Base-by-base conservation (phyloP, 2,888 invertebrate genomes). In the Boloria selene region DNA sequence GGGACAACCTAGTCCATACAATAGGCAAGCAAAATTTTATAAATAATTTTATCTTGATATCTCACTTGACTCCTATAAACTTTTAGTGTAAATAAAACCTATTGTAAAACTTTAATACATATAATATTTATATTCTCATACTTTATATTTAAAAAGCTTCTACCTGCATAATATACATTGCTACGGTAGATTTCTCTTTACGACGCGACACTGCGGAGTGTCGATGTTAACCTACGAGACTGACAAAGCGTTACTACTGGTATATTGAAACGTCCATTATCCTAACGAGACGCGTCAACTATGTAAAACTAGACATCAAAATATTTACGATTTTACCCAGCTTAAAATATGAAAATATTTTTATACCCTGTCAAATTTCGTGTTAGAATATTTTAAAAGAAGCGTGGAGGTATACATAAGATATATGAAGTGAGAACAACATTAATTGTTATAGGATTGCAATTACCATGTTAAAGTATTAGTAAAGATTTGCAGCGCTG, bases 251-350 rank as follows among this genome's bases (percentile, higher is more conserved):
- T 65, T 75, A 78, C 31, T 38, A 38, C 79, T 81, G 80, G 78
- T 74, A 82, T 68, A 68, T 81, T 82, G 81, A 79, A 83, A 75
- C 77, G 79, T 82, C 85, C 86, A 87, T 86, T 87, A 86, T 81
- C 79, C 68, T 84, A 85, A 87, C 86, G 85, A 86, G 83, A 73
- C 77, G 78, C 79, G 64, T 68, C 65, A 53, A 63, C 51, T 31
- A 42, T 54, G 49, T 13, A 59, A 50, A 31, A 59, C 59, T 59
- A 59, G 31, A 59, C 59, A 38, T 50, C 17, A 49, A 26, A 38
- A 49, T 47, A 31, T 16, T 49, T 26, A 22, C 22, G n/a, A 22
- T 38, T 38, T 38, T 18, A 45, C 44, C 18, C 26, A 10, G 44
- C 18, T 22, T 55, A 22, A 45, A n/a, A 16, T 26, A 45, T 56